Base-by-base conservation (phyloP, 2,113 vertebrate genomes). In the Phylloscopus whistleri region DNA sequence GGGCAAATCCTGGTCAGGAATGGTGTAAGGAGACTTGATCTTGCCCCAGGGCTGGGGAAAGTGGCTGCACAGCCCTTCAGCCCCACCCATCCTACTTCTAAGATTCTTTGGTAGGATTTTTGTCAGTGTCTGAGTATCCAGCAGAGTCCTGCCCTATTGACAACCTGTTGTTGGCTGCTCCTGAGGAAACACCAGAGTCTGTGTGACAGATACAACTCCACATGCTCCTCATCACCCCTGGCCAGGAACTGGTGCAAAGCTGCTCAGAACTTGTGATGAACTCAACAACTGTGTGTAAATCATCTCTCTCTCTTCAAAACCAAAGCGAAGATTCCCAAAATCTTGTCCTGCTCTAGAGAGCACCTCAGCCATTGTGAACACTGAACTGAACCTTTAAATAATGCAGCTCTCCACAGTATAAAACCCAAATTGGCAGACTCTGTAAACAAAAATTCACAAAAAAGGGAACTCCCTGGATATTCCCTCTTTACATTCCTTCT, bases 31-130 rank as follows among this genome's bases (percentile, higher is more conserved):
- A 56, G 64, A 69, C 2, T 28, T 41, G 46, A 44, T 53, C 28
- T 26, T 35, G 52, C 56, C 44, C 16, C 14, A 24, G 64, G 51
- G 41, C 4, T 60, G 31, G 24, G 19, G 33, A 39, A 59, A 74
- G 63, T 26, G 44, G 20, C 39, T 39, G 3, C 3, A 3, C 0
- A 3, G 46, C 41, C 19, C 51, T 87, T 70, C 2, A 8, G 46
- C n/a, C 22, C 46, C 68, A 66, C 14, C 21, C 67, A 73, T 7
- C 8, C 16, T 14, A 27, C 17, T 79, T 10, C 31, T 41, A 13
- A 28, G 28, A 14, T 19, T 59, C 52, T 60, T 78, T 15, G 13
- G 46, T 0, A 62, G 51, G 41, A 16, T 30, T 85, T 74, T 22
- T 28, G 16, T 13, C 1, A 0, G 8, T 2, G 20, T 11, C 33